phyloP scores from a whole-genome alignment of 2,113 vertebrate species.

The Myotis lucifugus region DNA sequence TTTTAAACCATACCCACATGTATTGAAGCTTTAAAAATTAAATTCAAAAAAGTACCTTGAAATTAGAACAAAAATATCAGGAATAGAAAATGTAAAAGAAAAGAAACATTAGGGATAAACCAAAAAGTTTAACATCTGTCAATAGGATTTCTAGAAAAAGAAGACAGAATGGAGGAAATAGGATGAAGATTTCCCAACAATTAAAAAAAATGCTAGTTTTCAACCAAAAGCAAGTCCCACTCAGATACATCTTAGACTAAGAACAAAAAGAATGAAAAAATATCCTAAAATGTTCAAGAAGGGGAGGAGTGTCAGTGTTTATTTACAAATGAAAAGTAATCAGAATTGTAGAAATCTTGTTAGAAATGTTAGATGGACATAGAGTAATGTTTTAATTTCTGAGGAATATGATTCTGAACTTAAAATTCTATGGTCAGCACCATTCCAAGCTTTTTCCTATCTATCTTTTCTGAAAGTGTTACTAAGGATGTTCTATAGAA shows the following conservation, averaged over 20 bases:
- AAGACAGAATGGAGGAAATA: background rate
- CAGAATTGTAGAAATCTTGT: background rate
- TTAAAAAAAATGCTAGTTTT: background rate
- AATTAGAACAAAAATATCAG: background rate
- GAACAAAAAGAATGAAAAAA: background rate
- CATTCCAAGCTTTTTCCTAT: background rate
- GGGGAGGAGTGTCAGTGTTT: background rate
- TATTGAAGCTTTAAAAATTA: background rate
- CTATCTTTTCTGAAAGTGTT: background rate
- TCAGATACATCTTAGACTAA: background rate
- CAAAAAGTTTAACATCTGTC: background rate
- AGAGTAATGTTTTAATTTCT: background rate
- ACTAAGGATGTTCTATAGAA: background rate
- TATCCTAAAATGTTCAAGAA: background rate
- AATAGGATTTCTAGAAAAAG: background rate
- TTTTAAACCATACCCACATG: background rate
- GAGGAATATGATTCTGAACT: background rate
- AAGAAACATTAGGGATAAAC: background rate
- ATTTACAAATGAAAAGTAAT: background rate
- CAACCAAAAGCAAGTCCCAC: background rate
- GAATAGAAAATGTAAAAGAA: background rate
- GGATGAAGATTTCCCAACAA: background rate
- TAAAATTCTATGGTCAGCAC: background rate
- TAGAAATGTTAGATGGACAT: background rate
- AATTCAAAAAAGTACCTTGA: background rate